Evolutionary conservation across 2,888 invertebrate species (phyloP).

Genomic region (Stenotaenia linearis): DNA sequence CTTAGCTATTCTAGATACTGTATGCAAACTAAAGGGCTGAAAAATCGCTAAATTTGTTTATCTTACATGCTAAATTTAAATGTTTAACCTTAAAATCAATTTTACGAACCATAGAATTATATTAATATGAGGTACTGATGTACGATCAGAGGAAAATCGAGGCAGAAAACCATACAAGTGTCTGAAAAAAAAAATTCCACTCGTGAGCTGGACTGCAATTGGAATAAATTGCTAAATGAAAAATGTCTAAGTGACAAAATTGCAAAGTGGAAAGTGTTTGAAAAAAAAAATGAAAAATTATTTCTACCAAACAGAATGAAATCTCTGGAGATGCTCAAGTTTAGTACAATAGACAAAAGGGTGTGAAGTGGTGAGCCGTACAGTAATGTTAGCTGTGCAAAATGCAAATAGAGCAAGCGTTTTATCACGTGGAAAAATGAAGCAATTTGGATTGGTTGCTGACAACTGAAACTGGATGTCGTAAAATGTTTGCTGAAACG

Average conservation of each 20-base stretch:
- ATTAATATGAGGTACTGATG: not conserved
- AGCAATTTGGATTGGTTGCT: not conserved
- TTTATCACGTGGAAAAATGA: not conserved
- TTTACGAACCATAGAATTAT: not conserved
- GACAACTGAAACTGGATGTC: not conserved
- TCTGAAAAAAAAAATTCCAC: not conserved
- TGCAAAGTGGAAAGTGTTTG: too few relatives aligned
- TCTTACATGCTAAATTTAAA: too few relatives aligned
- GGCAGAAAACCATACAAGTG: not conserved
- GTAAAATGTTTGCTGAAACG: constrained; percentile 14
- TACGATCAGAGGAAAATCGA: not conserved
- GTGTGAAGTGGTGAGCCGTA: too few relatives aligned
- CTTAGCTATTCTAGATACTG: too few relatives aligned
- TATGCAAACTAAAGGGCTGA: too few relatives aligned
- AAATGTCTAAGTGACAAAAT: not conserved
- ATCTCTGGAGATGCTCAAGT: too few relatives aligned
- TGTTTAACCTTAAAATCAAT: not conserved
- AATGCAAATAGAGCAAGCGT: too few relatives aligned
- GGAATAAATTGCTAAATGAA: not conserved
- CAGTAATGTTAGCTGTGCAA: too few relatives aligned
- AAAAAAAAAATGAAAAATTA: too few relatives aligned
- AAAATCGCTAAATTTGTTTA: too few relatives aligned
- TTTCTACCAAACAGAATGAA: too few relatives aligned
- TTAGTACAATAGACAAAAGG: too few relatives aligned
- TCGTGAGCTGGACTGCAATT: not conserved